Conservation (phyloP, 1,140 invertebrate species). For the Calliopsis andreniformis region DNA sequence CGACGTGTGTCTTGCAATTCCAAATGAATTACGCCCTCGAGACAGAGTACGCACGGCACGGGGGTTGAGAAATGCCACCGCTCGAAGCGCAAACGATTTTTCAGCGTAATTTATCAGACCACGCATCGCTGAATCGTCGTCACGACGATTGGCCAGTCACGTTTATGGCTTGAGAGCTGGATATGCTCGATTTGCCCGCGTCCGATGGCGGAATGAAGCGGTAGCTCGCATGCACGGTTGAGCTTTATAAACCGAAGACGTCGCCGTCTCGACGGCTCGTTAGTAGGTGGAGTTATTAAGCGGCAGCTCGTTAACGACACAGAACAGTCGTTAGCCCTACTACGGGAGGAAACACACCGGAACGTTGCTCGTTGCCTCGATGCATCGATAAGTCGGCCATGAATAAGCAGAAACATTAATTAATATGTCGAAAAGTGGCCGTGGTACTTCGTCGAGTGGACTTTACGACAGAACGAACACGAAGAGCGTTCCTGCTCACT, state of each 20-base stretch:
- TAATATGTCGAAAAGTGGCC: neutral
- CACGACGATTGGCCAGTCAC: slow-evolving; percentile 38
- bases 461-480: slow-evolving; percentile 3
- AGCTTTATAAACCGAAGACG: slow-evolving; percentile 60
- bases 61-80: neutral
- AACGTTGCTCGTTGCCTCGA: slow-evolving; percentile 47
- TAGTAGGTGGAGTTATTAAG: slow-evolving; percentile 64
- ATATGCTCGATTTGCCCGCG: slow-evolving; percentile 59
- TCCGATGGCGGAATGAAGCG: slow-evolving; percentile 29
- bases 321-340: slow-evolving; percentile 46
- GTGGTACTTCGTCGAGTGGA: neutral
- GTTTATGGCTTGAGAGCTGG: slow-evolving; percentile 24
- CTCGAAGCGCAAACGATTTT: slow-evolving; percentile 4
- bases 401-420: slow-evolving; percentile 44
- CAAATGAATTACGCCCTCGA: neutral
- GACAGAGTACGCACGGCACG: neutral
- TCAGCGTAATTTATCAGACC: slow-evolving; percentile 14
- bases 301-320: slow-evolving; percentile 58
- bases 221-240: slow-evolving; percentile 37
- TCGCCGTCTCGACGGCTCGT: slow-evolving; percentile 62
- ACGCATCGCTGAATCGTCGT: slow-evolving; percentile 24
- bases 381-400: slow-evolving; percentile 48
- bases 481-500: too few relatives aligned
- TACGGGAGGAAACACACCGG: slow-evolving; percentile 21
- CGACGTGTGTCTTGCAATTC: neutral